These are phyloP conservation scores for Gallirallus australis DNA, from an alignment of 2,797 vertebrate genomes.

Conservation along the genomic window DNA sequence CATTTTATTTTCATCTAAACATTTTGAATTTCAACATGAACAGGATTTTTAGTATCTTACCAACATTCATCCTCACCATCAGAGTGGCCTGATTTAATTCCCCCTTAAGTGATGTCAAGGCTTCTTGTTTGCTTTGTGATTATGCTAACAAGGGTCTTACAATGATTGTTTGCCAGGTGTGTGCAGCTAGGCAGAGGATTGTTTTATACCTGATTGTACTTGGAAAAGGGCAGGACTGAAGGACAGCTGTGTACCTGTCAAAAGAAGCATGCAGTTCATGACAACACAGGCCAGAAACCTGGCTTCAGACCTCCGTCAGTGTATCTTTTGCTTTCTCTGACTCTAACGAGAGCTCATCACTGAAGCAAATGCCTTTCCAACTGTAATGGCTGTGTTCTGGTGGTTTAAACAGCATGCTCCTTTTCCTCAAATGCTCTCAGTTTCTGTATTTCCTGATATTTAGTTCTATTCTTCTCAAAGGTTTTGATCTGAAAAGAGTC, in stretches of 20 bases:
- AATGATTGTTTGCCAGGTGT: background rate
- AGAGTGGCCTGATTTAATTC: background rate
- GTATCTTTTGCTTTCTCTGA: background rate
- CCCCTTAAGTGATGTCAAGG: background rate
- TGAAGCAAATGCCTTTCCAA: background rate
- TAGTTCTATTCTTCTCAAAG: background rate
- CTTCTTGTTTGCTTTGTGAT: background rate
- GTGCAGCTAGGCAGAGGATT: background rate
- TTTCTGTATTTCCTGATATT: background rate
- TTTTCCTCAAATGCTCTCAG: background rate
- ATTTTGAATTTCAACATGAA: background rate
- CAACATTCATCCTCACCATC: background rate
- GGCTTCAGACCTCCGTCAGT: background rate
- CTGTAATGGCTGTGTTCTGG: background rate
- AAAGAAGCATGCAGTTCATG: background rate
- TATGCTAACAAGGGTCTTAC: background rate
- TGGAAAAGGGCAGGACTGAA: background rate
- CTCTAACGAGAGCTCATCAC: background rate
- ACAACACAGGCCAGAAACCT: background rate
- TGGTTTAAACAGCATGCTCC: background rate
- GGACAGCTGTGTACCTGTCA: too few species aligned
- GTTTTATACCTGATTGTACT: background rate
- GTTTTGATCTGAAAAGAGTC: background rate
- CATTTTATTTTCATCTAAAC: background rate
- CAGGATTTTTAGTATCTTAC: background rate